These are phyloP conservation scores for Euschistus heros DNA, from an alignment of 1,140 invertebrate species.

Conservation along the genomic window DNA sequence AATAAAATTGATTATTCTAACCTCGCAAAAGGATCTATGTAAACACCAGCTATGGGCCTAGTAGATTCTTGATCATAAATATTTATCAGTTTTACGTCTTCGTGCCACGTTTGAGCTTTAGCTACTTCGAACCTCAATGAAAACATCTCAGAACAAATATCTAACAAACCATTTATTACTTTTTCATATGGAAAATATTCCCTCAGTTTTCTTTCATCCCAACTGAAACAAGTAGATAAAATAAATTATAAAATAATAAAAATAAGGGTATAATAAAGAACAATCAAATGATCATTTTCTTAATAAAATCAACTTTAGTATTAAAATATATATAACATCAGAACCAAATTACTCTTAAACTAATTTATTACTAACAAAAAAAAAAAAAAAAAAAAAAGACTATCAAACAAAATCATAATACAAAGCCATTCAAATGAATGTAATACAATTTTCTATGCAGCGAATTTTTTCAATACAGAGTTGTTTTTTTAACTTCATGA, in stretches of 20 bases:
- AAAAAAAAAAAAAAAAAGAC: too few relatives aligned
- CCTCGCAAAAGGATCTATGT: constrained; percentile 68
- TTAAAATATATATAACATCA: too few relatives aligned
- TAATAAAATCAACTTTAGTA: too few relatives aligned
- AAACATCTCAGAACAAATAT: constrained; percentile 52
- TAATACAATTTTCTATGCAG: too few relatives aligned
- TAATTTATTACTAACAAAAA: too few relatives aligned
- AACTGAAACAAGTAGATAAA: constrained; percentile 35
- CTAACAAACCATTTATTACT: constrained; percentile 60
- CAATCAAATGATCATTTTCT: too few relatives aligned
- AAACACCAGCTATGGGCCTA: constrained; percentile 63
- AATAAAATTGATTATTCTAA: constrained; percentile 28
- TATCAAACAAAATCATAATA: too few relatives aligned
- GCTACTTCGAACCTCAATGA: constrained; percentile 67
- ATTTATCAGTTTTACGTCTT: constrained; percentile 74
- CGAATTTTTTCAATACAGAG: too few relatives aligned
- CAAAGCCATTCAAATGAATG: too few relatives aligned
- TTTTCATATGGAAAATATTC: constrained; percentile 74
- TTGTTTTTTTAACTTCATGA: too few relatives aligned
- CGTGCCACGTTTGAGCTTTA: constrained; percentile 60
- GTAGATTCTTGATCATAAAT: constrained; percentile 59
- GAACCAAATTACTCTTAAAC: too few relatives aligned
- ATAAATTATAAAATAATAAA: constrained; percentile 8
- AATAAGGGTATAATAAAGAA: not conserved
- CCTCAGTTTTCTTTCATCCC: constrained; percentile 56